Evolutionary conservation across 2,888 invertebrate genomes (phyloP).

Genomic region (Entomobrya proxima): DNA sequence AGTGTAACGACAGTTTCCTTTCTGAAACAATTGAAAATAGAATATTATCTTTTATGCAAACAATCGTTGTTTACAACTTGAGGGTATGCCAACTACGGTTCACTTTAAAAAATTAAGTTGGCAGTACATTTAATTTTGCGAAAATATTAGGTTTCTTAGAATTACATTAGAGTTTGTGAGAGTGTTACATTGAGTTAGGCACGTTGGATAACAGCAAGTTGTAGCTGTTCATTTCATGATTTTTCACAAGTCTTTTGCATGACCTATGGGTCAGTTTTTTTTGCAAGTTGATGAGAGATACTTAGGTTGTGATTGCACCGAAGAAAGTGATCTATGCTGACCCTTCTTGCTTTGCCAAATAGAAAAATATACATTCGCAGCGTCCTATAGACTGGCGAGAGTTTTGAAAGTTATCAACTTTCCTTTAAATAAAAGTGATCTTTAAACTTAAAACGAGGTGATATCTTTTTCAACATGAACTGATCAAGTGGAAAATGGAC

Average conservation of each 20-base stretch:
- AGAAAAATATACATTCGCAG: background rate
- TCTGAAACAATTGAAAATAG: background rate
- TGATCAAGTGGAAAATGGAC: constrained; percentile 57
- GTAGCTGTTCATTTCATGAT: background rate
- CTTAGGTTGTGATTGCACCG: background rate
- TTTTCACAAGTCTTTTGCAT: background rate
- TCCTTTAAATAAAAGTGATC: constrained; percentile 5
- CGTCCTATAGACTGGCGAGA: background rate
- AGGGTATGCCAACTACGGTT: constrained; percentile 6
- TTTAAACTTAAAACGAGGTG: constrained; percentile 47
- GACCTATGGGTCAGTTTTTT: constrained; percentile 31
- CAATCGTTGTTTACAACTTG: background rate
- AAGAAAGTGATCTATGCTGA: constrained; percentile 46
- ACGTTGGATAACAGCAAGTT: background rate
- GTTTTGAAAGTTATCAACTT: constrained; percentile 28
- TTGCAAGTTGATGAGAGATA: constrained; percentile 8
- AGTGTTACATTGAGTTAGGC: background rate
- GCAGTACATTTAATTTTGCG: constrained; percentile 6
- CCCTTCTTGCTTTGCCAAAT: background rate
- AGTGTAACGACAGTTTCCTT: constrained; percentile 19
- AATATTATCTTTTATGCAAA: background rate
- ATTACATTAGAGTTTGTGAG: background rate
- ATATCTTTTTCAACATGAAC: constrained; percentile 42
- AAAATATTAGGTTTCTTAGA: background rate
- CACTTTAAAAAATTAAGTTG: too few species aligned